Conservation (phyloP, 1,140 invertebrate genomes). For the Orchesella cincta region DNA sequence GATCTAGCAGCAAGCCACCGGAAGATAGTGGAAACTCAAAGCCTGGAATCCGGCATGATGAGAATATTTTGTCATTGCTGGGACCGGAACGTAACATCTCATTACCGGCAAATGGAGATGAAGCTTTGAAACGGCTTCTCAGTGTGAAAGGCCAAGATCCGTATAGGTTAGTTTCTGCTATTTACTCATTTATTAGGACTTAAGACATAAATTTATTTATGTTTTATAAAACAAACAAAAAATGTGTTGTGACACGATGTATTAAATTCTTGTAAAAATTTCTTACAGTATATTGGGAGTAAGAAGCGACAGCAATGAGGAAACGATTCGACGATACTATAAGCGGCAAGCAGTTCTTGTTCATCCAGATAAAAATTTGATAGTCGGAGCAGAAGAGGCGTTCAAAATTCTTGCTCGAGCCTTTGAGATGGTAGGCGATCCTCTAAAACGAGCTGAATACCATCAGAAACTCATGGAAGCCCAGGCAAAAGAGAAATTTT, state of each 20-base stretch:
- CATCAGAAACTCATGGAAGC: constrained; percentile 50
- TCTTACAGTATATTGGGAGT: constrained; percentile 80
- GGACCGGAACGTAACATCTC: constrained; percentile 77
- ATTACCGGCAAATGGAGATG: constrained; percentile 84
- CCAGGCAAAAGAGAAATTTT: constrained; percentile 73
- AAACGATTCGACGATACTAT: constrained; percentile 92
- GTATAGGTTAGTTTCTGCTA: constrained; percentile 79
- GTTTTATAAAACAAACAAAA: background rate
- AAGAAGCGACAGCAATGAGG: constrained; percentile 79
- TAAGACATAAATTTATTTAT: too few species aligned
- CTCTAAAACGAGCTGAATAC: constrained; percentile 62
- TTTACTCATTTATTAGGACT: too few species aligned
- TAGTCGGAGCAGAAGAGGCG: constrained; percentile 90
- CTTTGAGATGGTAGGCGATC: constrained; percentile 87
- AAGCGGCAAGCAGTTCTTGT: constrained; percentile 88
- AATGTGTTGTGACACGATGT: constrained; percentile 1
- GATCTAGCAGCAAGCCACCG: background rate
- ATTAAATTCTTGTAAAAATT: background rate
- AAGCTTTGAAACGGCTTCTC: constrained; percentile 87
- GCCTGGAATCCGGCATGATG: background rate
- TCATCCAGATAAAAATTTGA: constrained; percentile 93
- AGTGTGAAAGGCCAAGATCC: constrained; percentile 93
- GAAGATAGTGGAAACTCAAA: background rate
- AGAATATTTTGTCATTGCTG: constrained; percentile 44
- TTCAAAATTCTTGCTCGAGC: constrained; percentile 93